These are phyloP conservation scores for Nansenia antarctica DNA, from an alignment of 2,113 vertebrate species.

Conservation along the genomic window DNA sequence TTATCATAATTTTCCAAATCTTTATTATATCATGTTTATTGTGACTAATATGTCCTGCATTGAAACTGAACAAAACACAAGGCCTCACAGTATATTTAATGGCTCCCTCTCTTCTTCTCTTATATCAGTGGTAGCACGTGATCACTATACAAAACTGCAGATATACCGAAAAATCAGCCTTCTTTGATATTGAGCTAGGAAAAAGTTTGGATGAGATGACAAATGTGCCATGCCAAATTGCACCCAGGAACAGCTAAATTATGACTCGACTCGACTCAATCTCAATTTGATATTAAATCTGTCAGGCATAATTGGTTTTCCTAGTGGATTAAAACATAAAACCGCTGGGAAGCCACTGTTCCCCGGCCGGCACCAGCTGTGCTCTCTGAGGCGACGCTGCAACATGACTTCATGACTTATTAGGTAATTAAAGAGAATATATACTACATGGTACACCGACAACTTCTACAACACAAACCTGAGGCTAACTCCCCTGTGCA, in stretches of 20 bases:
- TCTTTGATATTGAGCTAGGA: slow-evolving; percentile 12
- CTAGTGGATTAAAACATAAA: slow-evolving; percentile 68
- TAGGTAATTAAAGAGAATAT: slow-evolving; percentile 54
- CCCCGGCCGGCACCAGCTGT: slow-evolving; percentile 61
- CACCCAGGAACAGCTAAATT: slow-evolving; percentile 37
- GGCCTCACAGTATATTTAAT: no score
- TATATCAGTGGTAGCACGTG: no score
- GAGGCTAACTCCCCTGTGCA: not conserved
- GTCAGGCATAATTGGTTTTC: slow-evolving; percentile 73
- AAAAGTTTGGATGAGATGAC: slow-evolving; percentile 33
- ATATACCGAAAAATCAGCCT: no score
- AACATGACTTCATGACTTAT: slow-evolving; percentile 59
- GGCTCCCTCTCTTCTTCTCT: no score
- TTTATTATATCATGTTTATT: no score
- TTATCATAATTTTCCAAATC: no score
- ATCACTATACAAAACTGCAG: no score
- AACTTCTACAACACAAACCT: slow-evolving; percentile 1
- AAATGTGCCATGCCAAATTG: slow-evolving; percentile 49
- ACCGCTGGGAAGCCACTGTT: slow-evolving; percentile 62
- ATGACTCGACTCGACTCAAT: slow-evolving; percentile 43
- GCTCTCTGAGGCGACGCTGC: slow-evolving; percentile 48
- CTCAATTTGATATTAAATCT: slow-evolving; percentile 65
- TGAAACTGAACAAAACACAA: no score
- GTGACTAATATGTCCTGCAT: no score
- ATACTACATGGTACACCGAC: slow-evolving; percentile 3